Conservation (phyloP, 2,113 vertebrate genomes). For the Chionomys nivalis region DNA sequence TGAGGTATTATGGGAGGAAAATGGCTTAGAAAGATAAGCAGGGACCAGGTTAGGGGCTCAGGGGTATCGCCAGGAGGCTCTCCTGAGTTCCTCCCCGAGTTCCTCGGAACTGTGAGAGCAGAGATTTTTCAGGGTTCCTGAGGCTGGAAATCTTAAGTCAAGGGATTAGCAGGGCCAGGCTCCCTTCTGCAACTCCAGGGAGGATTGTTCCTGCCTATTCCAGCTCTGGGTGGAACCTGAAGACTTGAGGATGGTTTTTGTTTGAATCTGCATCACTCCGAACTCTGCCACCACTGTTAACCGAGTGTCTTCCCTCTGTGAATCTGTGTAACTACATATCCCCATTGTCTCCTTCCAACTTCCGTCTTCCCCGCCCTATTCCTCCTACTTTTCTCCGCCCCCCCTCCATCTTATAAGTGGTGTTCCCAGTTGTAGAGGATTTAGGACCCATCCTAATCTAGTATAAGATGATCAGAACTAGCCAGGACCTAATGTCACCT, state of each 20-base stretch:
- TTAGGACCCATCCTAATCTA: not conserved
- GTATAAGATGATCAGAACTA: not conserved
- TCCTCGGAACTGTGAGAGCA: not conserved
- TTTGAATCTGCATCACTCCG: fast-evolving
- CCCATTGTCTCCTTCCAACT: not conserved
- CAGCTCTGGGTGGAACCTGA: not conserved
- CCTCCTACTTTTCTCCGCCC: no score
- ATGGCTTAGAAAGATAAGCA: fast-evolving
- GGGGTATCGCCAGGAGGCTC: fast-evolving
- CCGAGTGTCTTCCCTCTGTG: fast-evolving
- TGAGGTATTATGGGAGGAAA: not conserved
- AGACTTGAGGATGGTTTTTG: not conserved
- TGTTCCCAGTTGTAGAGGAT: fast-evolving
- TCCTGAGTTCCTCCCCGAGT: not conserved
- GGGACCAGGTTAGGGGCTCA: fast-evolving
- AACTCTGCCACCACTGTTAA: not conserved
- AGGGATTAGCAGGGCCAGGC: fast-evolving
- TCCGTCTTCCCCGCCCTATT: not conserved
- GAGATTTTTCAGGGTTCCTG: fast-evolving
- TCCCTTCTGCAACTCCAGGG: not conserved
- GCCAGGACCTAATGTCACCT: not conserved
- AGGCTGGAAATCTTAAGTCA: not conserved
- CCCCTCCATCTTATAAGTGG: not conserved
- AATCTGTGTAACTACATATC: not conserved
- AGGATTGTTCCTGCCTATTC: not conserved